Evolutionary conservation across 1,140 invertebrate species (phyloP), one percentile per base, ranked within the genome.

Genomic region (Bursaphelenchus mucronatus): DNA sequence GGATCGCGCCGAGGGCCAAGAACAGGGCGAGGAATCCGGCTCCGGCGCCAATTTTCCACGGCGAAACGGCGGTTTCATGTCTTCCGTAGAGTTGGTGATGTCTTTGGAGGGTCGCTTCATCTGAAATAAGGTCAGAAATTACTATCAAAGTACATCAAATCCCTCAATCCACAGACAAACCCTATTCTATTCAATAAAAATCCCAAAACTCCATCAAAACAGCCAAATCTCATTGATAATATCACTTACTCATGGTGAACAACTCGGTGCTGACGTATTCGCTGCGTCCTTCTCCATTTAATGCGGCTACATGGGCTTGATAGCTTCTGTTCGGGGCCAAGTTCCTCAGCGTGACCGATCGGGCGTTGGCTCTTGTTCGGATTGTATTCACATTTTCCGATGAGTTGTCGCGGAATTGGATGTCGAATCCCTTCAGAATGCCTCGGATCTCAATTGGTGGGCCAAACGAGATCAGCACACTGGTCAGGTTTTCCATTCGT

Each of bases 401-500:
- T 30, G 49, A 45, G 46, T 71, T 71, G 66, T 67, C 68, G 19
- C 17, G 6, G 44, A 72, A 71, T 41, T 68, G 75, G 13, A 72
- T 72, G 15, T 73, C 13, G 56, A 72, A 72, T n/a, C 70, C 70
- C 59, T 72, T 72, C 17, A 72, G 52, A 41, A 71, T 65, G 30
- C 70, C 70, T 47, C 75, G 62, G 13, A 72, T 73, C 21, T 49
- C 70, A 9, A 67, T 70, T n/a, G 70, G 70, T 67, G 70, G 68
- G 72, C 71, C 17, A 72, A 72, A 72, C 58, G 13, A 71, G 67
- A 59, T 59, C 57, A 59, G 6, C 13, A 59, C 47, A 58, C 11
- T 63, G 0, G 69, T 72, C 3, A 72, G 17, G 52, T 72, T 72
- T 6, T 78, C 44, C 70, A 72, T 72, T 52, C 70, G 70, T 10